Evolutionary conservation across 2,113 vertebrate species (phyloP), one percentile per base, ranked within the genome.

Genomic region (Rhipidura dahli): DNA sequence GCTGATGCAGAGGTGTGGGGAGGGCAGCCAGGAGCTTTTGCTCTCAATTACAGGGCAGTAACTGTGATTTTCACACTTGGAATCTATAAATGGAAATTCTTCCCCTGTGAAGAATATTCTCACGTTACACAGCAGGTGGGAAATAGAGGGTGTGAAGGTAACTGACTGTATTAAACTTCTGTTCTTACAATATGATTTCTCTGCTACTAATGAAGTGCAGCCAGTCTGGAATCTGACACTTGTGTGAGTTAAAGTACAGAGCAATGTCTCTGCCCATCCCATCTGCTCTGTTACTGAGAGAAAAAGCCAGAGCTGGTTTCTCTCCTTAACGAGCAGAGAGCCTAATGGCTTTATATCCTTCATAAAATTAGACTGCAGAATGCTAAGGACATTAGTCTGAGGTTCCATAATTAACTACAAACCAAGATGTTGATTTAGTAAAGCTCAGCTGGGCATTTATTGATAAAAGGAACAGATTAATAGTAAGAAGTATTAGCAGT

Each of bases 401-500:
- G 81, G 26, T 79, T 78, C 66, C 80, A 5, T 94, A 87, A 93
- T 89, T 90, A 94, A 42, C 93, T 93, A 24, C 37, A 83, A 84
- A 59, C 49, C 49, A 66, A 95, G 65, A 84, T 3, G 6, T 20
- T 92, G 53, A 85, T 77, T 89, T 93, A 93, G 89, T 20, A 69
- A 92, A 86, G 66, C 72, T 90, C 69, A 87, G 11, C 51, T 82
- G 77, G 35, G 60, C 13, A 27, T 71, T 83, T 94, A 83, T 95
- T 91, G 70, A 83, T 91, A 89, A 76, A 94, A 75, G 33, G 39
- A 81, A n/a, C 49, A 80, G 81, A 94, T 95, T 94, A 88, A 65
- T 39, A 68, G 51, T 88, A 73, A 63, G 87, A 68, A 54, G 13
- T 75, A 72, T 86, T 76, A 83, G 26, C 42, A 57, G 24, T 50